These are phyloP conservation scores for Synchiropus splendidus DNA, from an alignment of 2,113 vertebrate genomes.

Conservation along the genomic window DNA sequence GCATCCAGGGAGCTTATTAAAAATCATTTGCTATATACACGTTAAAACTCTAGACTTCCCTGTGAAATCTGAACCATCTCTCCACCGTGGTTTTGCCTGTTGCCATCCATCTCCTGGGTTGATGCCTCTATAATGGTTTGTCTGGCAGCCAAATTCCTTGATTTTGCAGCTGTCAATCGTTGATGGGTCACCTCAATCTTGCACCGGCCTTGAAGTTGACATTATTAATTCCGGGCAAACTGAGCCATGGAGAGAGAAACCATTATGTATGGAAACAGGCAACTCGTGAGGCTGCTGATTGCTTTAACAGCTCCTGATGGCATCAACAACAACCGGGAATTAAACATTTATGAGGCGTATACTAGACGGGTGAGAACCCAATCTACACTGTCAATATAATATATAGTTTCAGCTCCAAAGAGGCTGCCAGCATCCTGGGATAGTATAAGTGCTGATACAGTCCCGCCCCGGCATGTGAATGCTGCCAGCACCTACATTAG, in stretches of 20 bases:
- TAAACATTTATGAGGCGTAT: slow-evolving; percentile 64
- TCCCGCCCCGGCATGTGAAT: slow-evolving; percentile 25
- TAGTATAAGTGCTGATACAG: slow-evolving; percentile 49
- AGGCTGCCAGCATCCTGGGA: slow-evolving; percentile 46
- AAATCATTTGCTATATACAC: too few relatives aligned
- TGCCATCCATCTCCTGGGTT: slow-evolving; percentile 20
- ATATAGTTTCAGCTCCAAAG: slow-evolving; percentile 38
- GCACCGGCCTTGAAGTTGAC: slow-evolving; percentile 5
- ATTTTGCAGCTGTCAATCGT: slow-evolving; percentile 16
- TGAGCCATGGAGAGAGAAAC: slow-evolving; percentile 5
- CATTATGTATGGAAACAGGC: neutral
- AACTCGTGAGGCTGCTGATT: slow-evolving; percentile 29
- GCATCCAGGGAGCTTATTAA: too few relatives aligned
- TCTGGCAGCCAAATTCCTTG: slow-evolving; percentile 6
- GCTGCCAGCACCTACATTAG: slow-evolving; percentile 48
- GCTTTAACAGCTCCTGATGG: slow-evolving; percentile 44
- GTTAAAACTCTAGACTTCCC: neutral
- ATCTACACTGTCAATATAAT: slow-evolving; percentile 57
- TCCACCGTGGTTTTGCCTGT: slow-evolving; percentile 14
- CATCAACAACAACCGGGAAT: slow-evolving; percentile 58
- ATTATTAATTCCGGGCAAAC: slow-evolving; percentile 18
- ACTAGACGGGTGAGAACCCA: slow-evolving; percentile 51
- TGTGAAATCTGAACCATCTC: slow-evolving; percentile 25
- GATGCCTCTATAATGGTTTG: slow-evolving; percentile 1
- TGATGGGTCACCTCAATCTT: slow-evolving; percentile 20